Base-by-base conservation (phyloP, 1,140 invertebrate species). In the Portunus trituberculatus region DNA sequence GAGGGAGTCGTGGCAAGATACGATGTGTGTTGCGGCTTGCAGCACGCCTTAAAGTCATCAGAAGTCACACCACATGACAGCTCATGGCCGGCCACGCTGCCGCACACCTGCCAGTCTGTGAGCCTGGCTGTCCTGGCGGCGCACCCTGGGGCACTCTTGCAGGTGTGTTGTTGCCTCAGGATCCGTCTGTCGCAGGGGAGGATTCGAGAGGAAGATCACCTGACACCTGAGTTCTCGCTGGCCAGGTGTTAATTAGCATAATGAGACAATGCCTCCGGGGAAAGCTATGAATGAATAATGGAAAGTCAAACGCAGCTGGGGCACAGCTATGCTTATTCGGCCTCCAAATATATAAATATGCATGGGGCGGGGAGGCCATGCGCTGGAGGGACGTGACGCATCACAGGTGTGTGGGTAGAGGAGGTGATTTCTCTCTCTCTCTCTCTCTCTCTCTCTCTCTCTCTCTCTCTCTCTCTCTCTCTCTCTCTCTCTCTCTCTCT, bases 401-500 rank as follows among this genome's bases (percentile, higher is more conserved):
- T 39, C 87, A 32, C 32, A 45, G 32, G 28, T 39, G 32, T 25
- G 20, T 20, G 46, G 20, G n/a, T 25, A 45, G 29, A 46, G 4
- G 12, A 48, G 45, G 29, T 14, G 88, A 16, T 46, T 14, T 89
- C 32, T 88, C 4, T 39, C 29, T 32, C 14, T 39, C 31, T 31
- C 45, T 88, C 86, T 32, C 31, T 88, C 31, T 45, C 46, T 48
- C 87, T 90, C 45, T 48, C 39, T 90, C 39, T 90, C 88, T 90
- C 45, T 90, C 87, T 46, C 39, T 46, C 39, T 89, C 87, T 89
- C 87, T 89, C 39, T 88, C 86, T 88, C 86, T 88, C 86, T 87
- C 84, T 87, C 84, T 87, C 84, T 87, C 39, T 32, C 84, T 87
- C 29, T 39, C 29, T 87, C 39, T 87, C 3, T n/a, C 39, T 4